phyloP scores from a whole-genome alignment of 2,797 vertebrate species.

The Melanotaenia nigrans region DNA sequence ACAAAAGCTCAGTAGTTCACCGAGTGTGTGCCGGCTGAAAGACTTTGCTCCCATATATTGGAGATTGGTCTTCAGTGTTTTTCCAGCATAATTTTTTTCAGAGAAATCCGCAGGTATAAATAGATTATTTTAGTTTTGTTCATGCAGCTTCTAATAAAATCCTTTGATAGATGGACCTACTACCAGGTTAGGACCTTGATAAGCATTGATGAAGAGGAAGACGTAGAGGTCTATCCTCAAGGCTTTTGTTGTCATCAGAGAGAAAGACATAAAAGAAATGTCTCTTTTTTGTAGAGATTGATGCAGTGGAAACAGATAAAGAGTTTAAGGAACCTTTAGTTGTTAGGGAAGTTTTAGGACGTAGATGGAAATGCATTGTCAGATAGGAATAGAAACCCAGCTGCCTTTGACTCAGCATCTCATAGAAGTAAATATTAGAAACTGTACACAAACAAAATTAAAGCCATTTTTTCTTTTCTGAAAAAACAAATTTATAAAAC shows the following conservation, averaged over 20 bases:
- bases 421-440: too few relatives aligned
- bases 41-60: background rate
- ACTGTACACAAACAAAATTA: background rate
- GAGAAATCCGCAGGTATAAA: background rate
- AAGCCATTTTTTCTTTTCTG: background rate
- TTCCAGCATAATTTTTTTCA: background rate
- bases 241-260: background rate
- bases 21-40: too few relatives aligned
- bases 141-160: background rate
- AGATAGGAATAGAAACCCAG: background rate
- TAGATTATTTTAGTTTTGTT: background rate
- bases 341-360: background rate
- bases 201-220: background rate
- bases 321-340: background rate
- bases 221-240: background rate
- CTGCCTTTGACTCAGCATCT: background rate
- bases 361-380: background rate
- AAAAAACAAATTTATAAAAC: background rate
- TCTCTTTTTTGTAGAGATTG: background rate
- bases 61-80: background rate
- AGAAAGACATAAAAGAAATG: background rate
- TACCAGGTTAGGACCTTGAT: background rate
- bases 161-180: background rate
- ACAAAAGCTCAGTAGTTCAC: too few relatives aligned
- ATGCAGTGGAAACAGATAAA: background rate